Percentiles rank a stretch among this genome's conserved stretches.
Evolutionary conservation across 2,888 invertebrate species (phyloP).

Genomic region (Apomyelois bistriatella): DNA sequence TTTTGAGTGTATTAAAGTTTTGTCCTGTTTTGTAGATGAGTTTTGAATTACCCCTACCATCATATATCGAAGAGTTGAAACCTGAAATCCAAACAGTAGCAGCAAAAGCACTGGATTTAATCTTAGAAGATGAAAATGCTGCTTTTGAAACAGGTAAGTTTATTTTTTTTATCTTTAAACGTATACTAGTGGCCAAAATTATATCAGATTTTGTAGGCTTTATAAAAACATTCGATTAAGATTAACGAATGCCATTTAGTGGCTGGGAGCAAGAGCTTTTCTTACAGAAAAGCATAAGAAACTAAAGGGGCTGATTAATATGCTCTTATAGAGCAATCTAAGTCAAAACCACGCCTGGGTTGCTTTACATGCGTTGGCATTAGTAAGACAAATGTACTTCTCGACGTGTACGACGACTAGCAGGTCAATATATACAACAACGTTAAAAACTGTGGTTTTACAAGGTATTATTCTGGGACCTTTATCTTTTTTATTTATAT

Average conservation of each 20-base stretch:
- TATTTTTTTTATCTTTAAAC: background rate
- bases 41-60: background rate
- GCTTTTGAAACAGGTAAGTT: background rate
- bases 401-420: too few relatives aligned
- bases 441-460: background rate
- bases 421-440: background rate
- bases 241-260: too few relatives aligned
- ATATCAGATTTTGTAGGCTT: too few relatives aligned
- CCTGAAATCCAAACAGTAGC: background rate
- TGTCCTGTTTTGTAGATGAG: background rate
- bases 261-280: too few relatives aligned
- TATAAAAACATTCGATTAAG: too few relatives aligned
- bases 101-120: background rate
- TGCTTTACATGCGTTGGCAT: too few relatives aligned
- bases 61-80: background rate
- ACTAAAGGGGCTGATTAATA: too few relatives aligned
- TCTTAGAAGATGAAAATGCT: background rate
- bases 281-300: too few relatives aligned
- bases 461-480: background rate
- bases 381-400: too few relatives aligned
- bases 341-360: too few relatives aligned
- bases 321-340: too few relatives aligned
- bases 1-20: background rate
- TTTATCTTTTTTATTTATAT: background rate
- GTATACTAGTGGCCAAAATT: too few relatives aligned